These are phyloP conservation scores for Echeneis naucrates DNA, from an alignment of 2,797 vertebrate genomes.

Conservation along the genomic window DNA sequence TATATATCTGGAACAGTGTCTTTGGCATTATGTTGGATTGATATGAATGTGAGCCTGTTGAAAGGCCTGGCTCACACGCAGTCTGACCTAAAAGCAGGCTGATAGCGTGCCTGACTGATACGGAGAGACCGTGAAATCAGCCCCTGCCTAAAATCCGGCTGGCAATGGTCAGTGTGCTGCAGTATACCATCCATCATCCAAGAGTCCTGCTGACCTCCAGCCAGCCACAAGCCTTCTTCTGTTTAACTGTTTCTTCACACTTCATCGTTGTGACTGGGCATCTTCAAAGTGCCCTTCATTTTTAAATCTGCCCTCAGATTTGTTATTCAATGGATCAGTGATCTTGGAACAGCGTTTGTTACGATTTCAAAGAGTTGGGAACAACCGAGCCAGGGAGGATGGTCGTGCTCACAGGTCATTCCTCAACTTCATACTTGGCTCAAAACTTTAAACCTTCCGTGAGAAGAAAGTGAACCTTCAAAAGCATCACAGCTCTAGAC, in stretches of 20 bases:
- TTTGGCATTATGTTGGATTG: constrained; percentile 23
- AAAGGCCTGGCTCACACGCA: constrained; percentile 25
- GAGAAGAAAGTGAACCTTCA: constrained; percentile 15
- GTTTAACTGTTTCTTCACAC: constrained; percentile 20
- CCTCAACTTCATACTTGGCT: neutral
- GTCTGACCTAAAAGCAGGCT: constrained; percentile 27
- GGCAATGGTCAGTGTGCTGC: constrained; percentile 4
- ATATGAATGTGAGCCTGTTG: constrained; percentile 15
- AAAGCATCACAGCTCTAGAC: constrained; percentile 2
- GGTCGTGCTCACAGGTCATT: neutral
- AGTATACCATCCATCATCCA: constrained; percentile 12
- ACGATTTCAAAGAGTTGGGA: neutral
- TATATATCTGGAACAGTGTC: constrained; percentile 13
- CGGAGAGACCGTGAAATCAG: constrained; percentile 47
- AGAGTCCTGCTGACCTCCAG: constrained; percentile 2
- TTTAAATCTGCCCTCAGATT: neutral
- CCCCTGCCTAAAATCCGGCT: constrained; percentile 30
- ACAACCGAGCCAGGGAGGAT: neutral
- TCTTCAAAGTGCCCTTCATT: constrained; percentile 15
- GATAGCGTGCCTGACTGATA: constrained; percentile 32
- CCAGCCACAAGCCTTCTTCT: constrained; percentile 5
- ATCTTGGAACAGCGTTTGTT: constrained; percentile 10
- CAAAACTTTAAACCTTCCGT: neutral
- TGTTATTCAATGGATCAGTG: constrained; percentile 12
- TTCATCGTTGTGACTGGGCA: neutral